Evolutionary conservation across 2,113 vertebrate genomes (phyloP).

Genomic region (Chaetorhynchus papuensis): DNA sequence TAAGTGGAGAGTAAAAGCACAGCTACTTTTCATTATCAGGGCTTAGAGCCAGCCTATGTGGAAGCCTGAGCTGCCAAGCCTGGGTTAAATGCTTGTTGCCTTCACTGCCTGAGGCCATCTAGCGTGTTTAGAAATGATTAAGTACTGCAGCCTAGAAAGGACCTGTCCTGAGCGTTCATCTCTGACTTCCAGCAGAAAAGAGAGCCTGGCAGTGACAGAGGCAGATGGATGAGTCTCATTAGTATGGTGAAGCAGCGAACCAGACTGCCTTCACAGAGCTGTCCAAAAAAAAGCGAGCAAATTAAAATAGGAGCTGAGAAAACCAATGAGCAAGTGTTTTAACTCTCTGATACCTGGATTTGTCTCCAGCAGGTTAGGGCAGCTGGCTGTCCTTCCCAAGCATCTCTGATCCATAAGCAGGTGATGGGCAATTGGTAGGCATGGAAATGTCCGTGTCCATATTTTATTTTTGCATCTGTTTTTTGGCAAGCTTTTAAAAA

Average conservation of each 20-base stretch:
- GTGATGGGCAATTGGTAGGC: neutral
- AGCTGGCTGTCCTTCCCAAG: slow-evolving; percentile 7
- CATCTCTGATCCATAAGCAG: slow-evolving; percentile 10
- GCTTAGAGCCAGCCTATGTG: slow-evolving; percentile 74
- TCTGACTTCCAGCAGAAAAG: slow-evolving; percentile 88
- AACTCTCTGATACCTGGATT: slow-evolving; percentile 79
- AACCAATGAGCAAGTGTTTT: slow-evolving; percentile 77
- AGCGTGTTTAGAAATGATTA: slow-evolving; percentile 88
- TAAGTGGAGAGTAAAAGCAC: slow-evolving; percentile 81
- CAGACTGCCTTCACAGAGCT: slow-evolving; percentile 85
- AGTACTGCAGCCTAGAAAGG: slow-evolving; percentile 87
- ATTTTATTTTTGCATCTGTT: neutral
- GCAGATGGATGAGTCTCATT: slow-evolving; percentile 90
- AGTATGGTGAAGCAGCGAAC: slow-evolving; percentile 83
- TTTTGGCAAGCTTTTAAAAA: neutral
- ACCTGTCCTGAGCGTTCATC: slow-evolving; percentile 90
- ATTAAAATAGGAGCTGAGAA: slow-evolving; percentile 82
- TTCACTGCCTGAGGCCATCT: slow-evolving; percentile 87
- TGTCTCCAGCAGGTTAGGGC: slow-evolving; percentile 6
- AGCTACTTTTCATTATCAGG: slow-evolving; percentile 84
- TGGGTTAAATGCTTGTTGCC: slow-evolving; percentile 89
- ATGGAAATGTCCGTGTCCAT: neutral
- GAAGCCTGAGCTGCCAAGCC: slow-evolving; percentile 78
- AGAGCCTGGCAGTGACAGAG: slow-evolving; percentile 85
- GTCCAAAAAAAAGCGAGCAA: slow-evolving; percentile 80